Evolutionary conservation across 2,888 invertebrate genomes (phyloP).

Genomic region (Cephus runcator): DNA sequence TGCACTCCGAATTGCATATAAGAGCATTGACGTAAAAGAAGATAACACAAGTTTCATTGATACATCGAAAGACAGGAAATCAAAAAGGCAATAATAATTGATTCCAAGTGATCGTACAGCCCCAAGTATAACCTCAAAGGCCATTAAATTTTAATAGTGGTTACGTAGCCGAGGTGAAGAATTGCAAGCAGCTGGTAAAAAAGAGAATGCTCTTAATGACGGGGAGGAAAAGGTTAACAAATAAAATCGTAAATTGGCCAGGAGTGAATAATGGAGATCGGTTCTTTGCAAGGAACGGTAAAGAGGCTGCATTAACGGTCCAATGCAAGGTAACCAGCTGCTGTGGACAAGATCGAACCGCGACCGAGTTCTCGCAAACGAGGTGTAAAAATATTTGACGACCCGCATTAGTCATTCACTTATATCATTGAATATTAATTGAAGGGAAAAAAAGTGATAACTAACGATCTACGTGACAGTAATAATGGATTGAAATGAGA

Average conservation of each 20-base stretch:
- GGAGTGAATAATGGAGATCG: slow-evolving; percentile 32
- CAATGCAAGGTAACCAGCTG: slow-evolving; percentile 1
- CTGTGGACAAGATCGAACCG: slow-evolving; percentile 5
- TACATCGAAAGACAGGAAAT: neutral
- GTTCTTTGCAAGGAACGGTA: slow-evolving; percentile 22
- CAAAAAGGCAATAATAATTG: neutral
- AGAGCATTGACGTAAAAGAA: neutral
- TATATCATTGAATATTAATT: neutral
- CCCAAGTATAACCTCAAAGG: neutral
- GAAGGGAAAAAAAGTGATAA: neutral
- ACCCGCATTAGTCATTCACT: neutral
- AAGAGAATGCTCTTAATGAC: neutral
- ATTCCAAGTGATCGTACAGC: neutral
- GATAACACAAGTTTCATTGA: neutral
- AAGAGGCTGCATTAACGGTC: slow-evolving; percentile 43
- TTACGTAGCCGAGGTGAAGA: neutral
- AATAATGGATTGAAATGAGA: neutral
- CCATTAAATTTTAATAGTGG: neutral
- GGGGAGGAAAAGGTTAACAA: slow-evolving; percentile 7
- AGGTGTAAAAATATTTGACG: slow-evolving; percentile 19
- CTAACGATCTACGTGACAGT: neutral
- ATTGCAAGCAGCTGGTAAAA: neutral
- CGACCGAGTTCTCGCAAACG: slow-evolving; percentile 33
- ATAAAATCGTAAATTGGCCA: slow-evolving; percentile 28
- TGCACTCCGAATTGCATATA: neutral